These are phyloP conservation scores for Folsomia candida DNA, from an alignment of 2,888 invertebrate species.

Conservation along the genomic window DNA sequence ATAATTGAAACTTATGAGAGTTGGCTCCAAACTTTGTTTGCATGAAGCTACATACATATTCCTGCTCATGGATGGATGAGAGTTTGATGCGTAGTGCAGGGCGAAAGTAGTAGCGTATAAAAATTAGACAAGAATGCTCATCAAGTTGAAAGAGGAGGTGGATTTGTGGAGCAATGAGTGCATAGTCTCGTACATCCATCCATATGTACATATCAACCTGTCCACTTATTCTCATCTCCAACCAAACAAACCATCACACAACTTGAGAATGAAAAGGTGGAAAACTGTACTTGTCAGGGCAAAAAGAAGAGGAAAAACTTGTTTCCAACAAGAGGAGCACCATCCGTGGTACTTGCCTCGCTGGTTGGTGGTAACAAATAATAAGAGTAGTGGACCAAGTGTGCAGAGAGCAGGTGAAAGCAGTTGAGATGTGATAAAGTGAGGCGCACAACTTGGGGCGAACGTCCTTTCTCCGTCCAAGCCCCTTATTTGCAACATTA, in stretches of 20 bases:
- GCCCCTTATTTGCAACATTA: constrained; percentile 16
- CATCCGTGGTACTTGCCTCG: no score
- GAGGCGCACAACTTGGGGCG: not conserved
- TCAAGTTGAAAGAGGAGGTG: constrained; percentile 6
- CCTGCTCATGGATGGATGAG: no score
- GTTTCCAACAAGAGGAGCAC: constrained; percentile 3
- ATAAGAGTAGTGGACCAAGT: constrained; percentile 2
- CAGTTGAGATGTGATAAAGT: constrained; percentile 1
- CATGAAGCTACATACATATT: no score
- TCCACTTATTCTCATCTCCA: not conserved
- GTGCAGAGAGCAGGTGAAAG: constrained; percentile 21
- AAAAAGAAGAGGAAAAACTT: constrained; percentile 31
- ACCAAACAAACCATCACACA: not conserved
- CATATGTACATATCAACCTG: not conserved
- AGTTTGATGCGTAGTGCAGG: not conserved
- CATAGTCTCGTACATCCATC: not conserved
- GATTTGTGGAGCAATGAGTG: constrained; percentile 4
- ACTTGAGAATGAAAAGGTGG: constrained; percentile 29
- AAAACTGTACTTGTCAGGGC: constrained; percentile 20
- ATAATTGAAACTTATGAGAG: constrained; percentile 21
- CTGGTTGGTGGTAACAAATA: no score
- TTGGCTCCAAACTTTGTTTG: constrained; percentile 16
- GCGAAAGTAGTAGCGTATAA: not conserved
- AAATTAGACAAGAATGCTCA: constrained; percentile 15
- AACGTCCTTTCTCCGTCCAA: not conserved